These are phyloP conservation scores for Dicranocentrus wangi DNA, from an alignment of 2,888 invertebrate species.

Conservation along the genomic window DNA sequence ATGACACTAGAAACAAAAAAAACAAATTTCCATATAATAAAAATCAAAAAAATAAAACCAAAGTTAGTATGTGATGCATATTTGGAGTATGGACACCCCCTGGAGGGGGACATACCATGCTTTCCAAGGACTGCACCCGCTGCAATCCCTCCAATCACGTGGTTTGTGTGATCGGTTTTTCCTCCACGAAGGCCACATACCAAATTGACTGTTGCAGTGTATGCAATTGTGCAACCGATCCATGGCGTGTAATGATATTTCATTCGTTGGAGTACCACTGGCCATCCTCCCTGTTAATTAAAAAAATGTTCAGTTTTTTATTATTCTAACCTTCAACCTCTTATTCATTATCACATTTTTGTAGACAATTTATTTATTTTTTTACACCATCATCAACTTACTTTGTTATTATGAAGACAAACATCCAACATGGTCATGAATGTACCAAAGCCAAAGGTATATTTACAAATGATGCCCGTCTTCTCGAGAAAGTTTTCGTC, in stretches of 20 bases:
- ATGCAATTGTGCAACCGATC: constrained; percentile 68
- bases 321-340: too few relatives aligned
- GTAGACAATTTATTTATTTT: too few relatives aligned
- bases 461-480: constrained; percentile 49
- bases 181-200: constrained; percentile 53
- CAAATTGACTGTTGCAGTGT: constrained; percentile 41
- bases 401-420: too few relatives aligned
- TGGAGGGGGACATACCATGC: constrained; percentile 55
- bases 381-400: too few relatives aligned
- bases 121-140: constrained; percentile 63
- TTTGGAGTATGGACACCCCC: too few relatives aligned
- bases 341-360: too few relatives aligned
- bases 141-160: constrained; percentile 60
- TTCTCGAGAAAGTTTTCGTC: constrained; percentile 64
- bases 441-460: too few relatives aligned
- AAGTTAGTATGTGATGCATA: neutral
- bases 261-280: constrained; percentile 43
- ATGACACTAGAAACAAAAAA: constrained; percentile 38
- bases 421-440: too few relatives aligned
- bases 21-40: too few relatives aligned
- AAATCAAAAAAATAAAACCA: too few relatives aligned
- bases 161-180: constrained; percentile 63
- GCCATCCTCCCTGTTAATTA: constrained; percentile 45
- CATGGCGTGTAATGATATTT: constrained; percentile 56
- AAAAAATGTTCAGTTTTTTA: too few relatives aligned